Conservation (phyloP, 2,888 invertebrate genomes). For the Phymatocera aterrima region DNA sequence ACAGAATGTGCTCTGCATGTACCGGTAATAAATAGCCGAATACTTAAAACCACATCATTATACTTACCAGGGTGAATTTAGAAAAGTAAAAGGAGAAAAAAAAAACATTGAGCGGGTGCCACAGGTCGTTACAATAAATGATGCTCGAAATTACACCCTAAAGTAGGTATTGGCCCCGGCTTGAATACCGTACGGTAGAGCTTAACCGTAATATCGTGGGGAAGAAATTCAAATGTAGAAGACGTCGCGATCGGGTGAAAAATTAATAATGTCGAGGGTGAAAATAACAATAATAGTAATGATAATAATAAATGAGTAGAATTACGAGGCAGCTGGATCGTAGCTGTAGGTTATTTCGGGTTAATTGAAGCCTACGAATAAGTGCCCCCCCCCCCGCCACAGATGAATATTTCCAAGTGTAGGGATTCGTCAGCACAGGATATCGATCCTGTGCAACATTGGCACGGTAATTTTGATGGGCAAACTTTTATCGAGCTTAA, state of each 20-base stretch:
- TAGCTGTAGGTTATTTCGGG: neutral
- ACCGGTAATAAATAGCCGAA: neutral
- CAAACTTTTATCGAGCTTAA: too few species aligned
- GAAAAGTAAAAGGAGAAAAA: too few species aligned
- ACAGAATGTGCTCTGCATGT: neutral
- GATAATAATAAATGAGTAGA: neutral
- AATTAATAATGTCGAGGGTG: neutral
- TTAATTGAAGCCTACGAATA: neutral
- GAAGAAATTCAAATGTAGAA: neutral
- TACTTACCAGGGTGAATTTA: neutral
- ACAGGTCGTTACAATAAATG: slow-evolving; percentile 24
- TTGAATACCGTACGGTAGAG: neutral
- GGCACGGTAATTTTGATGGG: too few species aligned
- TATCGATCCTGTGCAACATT: too few species aligned
- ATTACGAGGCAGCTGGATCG: too few species aligned
- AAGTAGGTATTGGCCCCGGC: neutral
- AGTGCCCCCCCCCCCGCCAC: too few species aligned
- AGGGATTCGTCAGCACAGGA: too few species aligned
- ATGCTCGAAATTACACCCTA: slow-evolving; percentile 11
- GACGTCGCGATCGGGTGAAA: neutral
- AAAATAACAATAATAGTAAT: neutral
- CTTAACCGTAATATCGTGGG: neutral
- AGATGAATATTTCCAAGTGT: too few species aligned
- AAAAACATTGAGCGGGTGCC: neutral
- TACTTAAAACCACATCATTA: neutral